Base-by-base conservation (phyloP, 2,797 vertebrate species). In the Phoebastria nigripes region DNA sequence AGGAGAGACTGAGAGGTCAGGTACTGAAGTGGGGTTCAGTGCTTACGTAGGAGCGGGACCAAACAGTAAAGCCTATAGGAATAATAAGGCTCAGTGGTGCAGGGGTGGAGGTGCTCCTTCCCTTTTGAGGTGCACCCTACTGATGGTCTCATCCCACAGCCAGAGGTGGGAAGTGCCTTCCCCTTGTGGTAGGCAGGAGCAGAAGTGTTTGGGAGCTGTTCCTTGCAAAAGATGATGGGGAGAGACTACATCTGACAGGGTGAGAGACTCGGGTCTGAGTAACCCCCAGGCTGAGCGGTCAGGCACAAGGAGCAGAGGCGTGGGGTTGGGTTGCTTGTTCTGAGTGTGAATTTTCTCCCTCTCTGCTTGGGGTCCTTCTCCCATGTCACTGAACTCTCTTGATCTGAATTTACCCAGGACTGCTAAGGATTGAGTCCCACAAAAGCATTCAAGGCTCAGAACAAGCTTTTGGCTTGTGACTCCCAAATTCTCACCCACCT, bases 291-390 rank as follows among this genome's bases (percentile, higher is more conserved):
- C 18, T 66, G 51, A 42, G 46, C 0, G 0, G 79, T 8, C 31
- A n/a, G 2, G 17, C 20, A 25, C 47, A n/a, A 39, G 42, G 52
- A 90, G 33, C 42, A 70, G n/a, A 20, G 9, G 5, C 0, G 0
- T 15, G 15, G 15, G 19, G 7, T 5, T 78, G 26, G 9, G 33
- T 44, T 74, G 58, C 47, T 56, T 74, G 28, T 74, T 66, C 74
- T 29, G 19, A 21, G 11, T 9, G 25, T 41, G 67, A 41, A 18
- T 85, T 20, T 89, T 74, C 29, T 24, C 24, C n/a, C 22, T 51
- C 12, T 49, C 41, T 62, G 21, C 37, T n/a, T 46, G 37, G 61
- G 7, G 12, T 66, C 31, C 51, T 89, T 81, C 31, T 37, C 39
- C 51, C 35, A 19, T 14, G 51, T 74, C 62, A 81, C 16, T 4